A percentile compares a stretch with the other conserved stretches of the same genome.
These are phyloP conservation scores for Yponomeuta malinellus DNA, from an alignment of 2,888 invertebrate genomes.

Conservation along the genomic window DNA sequence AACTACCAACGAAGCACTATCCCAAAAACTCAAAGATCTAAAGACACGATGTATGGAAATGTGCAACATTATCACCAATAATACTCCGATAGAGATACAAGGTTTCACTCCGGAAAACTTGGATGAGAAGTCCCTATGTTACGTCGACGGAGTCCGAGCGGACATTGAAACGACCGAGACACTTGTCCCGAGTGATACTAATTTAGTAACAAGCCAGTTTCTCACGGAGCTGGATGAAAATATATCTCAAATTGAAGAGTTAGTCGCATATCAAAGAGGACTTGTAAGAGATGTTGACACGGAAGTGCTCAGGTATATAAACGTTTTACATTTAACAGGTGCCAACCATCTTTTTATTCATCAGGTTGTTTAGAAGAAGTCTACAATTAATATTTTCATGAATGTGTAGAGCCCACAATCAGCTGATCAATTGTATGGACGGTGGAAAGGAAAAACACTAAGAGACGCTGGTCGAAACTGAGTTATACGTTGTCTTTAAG, in stretches of 20 bases:
- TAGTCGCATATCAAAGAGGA: conserved; percentile 48
- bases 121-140: conserved; percentile 37
- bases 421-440: too few species aligned
- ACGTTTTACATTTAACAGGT: neutral
- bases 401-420: too few species aligned
- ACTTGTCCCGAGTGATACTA: conserved; percentile 42
- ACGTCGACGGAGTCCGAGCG: conserved; percentile 44
- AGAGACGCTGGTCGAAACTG: too few species aligned
- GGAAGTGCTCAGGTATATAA: conserved; percentile 52
- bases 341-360: neutral
- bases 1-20: conserved; percentile 36
- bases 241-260: conserved; percentile 44
- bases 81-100: conserved; percentile 36
- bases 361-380: neutral
- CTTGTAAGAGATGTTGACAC: conserved; percentile 46
- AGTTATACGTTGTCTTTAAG: too few species aligned
- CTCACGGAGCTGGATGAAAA: conserved; percentile 49
- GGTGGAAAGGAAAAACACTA: too few species aligned
- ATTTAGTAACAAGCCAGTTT: conserved; percentile 51
- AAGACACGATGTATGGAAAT: conserved; percentile 44
- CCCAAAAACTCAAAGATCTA: conserved; percentile 45
- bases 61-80: conserved; percentile 44
- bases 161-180: conserved; percentile 47
- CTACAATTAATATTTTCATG: neutral
- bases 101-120: conserved; percentile 34